A percentile compares a stretch with the other conserved stretches of the same genome.
These are phyloP conservation scores for Leucopternis melanops DNA, from an alignment of 2,113 vertebrate species.

Conservation along the genomic window DNA sequence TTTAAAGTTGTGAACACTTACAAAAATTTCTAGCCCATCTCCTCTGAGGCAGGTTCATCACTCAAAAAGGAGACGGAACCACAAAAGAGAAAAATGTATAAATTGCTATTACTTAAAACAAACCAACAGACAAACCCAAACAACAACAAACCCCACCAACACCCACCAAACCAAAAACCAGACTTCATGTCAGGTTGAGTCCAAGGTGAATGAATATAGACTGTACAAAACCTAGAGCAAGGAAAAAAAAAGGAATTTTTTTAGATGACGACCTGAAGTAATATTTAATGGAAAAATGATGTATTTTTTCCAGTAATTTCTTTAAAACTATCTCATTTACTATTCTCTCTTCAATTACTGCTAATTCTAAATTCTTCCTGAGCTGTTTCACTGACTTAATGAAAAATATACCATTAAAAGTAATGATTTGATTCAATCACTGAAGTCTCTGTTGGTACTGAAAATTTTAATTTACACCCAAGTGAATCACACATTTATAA, in stretches of 20 bases:
- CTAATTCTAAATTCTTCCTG: background rate
- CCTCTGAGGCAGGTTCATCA: background rate
- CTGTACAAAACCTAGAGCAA: background rate
- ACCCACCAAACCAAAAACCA: too few relatives aligned
- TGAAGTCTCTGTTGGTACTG: background rate
- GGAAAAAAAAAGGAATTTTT: background rate
- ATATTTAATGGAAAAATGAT: background rate
- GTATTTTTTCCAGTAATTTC: background rate
- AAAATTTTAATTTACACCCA: background rate
- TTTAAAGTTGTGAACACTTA: background rate
- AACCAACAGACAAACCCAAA: background rate
- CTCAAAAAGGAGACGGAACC: background rate
- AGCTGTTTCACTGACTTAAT: background rate
- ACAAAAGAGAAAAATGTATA: background rate
- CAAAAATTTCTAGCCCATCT: background rate
- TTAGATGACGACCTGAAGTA: background rate
- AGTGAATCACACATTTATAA: background rate
- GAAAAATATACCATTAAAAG: background rate
- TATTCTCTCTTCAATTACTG: background rate
- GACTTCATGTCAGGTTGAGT: background rate
- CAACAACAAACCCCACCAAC: too few relatives aligned
- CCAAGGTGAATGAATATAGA: background rate
- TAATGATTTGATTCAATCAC: background rate
- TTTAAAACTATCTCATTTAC: background rate
- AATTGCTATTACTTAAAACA: background rate